A percentile compares a stretch with the other conserved stretches of the same genome.
Conservation (phyloP, 2,113 vertebrate species). For the Craseonycteris thonglongyai region DNA sequence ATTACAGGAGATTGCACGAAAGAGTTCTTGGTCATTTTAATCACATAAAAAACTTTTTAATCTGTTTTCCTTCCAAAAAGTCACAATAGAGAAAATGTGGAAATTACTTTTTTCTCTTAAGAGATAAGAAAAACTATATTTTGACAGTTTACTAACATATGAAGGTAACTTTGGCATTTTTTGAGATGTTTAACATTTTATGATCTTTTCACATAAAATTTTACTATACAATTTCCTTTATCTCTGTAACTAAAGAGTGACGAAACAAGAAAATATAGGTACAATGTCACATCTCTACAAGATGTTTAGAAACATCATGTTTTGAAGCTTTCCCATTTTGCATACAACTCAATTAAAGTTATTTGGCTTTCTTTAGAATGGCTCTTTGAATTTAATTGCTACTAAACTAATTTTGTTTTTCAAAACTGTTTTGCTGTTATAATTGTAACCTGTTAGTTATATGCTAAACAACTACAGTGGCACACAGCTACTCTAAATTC, state of each 20-base stretch:
- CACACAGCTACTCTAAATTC: slow-evolving; percentile 30
- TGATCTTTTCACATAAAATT: slow-evolving; percentile 59
- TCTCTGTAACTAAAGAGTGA: slow-evolving; percentile 10
- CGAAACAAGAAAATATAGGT: slow-evolving; percentile 44
- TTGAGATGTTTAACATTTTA: slow-evolving; percentile 62
- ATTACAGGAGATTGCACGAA: background rate
- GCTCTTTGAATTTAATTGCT: slow-evolving; percentile 29
- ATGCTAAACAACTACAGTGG: slow-evolving; percentile 3
- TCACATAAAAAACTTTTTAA: background rate
- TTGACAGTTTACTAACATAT: slow-evolving; percentile 56
- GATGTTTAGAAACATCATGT: background rate
- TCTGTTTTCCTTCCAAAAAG: slow-evolving; percentile 51
- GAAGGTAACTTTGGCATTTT: slow-evolving; percentile 66
- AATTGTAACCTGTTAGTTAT: slow-evolving; percentile 39
- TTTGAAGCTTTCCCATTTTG: background rate
- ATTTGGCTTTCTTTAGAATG: slow-evolving; percentile 9
- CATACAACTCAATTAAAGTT: slow-evolving; percentile 30
- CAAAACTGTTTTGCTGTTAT: slow-evolving; percentile 42
- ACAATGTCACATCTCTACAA: background rate
- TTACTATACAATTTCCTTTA: slow-evolving; percentile 31
- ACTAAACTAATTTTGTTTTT: slow-evolving; percentile 51
- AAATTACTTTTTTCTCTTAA: slow-evolving; percentile 44
- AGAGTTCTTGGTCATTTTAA: slow-evolving; percentile 45
- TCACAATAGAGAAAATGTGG: slow-evolving; percentile 20
- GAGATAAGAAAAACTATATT: slow-evolving; percentile 38